A percentile compares a stretch with the other conserved stretches of the same genome.
phyloP scores from a whole-genome alignment of 2,113 vertebrate species.

The Haemorhous mexicanus region DNA sequence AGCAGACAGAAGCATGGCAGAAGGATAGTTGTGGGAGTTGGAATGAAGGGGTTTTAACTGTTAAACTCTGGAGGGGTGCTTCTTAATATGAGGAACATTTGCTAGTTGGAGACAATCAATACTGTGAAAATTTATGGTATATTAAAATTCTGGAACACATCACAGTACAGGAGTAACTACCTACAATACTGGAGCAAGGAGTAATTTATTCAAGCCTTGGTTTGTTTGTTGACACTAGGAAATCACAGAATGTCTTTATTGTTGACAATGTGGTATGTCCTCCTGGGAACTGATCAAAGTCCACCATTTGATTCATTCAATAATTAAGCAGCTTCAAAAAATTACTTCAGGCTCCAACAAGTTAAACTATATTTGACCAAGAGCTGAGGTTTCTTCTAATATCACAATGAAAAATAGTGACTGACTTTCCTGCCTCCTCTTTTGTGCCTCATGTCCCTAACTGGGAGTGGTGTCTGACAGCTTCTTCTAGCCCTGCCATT shows the following conservation, averaged over 20 bases:
- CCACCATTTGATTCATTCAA: neutral
- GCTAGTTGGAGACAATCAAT: neutral
- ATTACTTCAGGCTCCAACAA: neutral
- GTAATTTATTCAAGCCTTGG: neutral
- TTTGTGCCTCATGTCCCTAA: neutral
- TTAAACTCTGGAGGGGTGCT: neutral
- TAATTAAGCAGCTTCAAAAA: constrained; percentile 12
- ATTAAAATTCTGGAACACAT: neutral
- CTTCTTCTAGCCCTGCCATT: neutral
- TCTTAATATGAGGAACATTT: neutral
- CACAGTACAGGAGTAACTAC: neutral
- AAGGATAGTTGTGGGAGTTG: neutral
- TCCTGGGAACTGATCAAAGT: constrained; percentile 13
- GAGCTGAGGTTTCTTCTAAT: neutral
- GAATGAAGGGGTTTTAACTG: neutral
- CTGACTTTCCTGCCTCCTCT: neutral
- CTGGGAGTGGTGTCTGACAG: neutral
- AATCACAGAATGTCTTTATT: neutral
- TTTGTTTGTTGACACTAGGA: neutral
- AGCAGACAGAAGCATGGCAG: neutral
- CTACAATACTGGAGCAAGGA: neutral
- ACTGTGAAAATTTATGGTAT: neutral
- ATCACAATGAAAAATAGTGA: neutral
- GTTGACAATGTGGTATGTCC: neutral
- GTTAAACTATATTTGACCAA: neutral